Conservation (phyloP, 2,888 invertebrate species). For the Palloptera scutellata region DNA sequence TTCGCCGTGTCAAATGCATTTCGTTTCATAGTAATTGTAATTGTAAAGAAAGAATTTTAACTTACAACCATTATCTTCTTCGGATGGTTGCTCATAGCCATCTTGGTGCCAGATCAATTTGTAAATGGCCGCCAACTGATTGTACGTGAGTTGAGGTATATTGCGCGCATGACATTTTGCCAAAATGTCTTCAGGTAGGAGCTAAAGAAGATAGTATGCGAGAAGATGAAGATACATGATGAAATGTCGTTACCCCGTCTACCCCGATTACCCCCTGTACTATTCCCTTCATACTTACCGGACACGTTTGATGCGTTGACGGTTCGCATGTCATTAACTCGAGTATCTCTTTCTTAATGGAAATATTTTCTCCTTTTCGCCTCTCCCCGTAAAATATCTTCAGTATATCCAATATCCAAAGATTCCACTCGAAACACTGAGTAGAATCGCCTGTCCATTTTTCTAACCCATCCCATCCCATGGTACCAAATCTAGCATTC, state of each 20-base stretch:
- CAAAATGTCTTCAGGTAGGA: slow-evolving; percentile 72
- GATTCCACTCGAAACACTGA: too few species aligned
- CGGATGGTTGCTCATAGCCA: slow-evolving; percentile 95
- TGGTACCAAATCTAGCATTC: too few species aligned
- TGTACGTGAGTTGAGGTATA: slow-evolving; percentile 78
- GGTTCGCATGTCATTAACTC: slow-evolving; percentile 73
- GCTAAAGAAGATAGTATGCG: slow-evolving; percentile 64
- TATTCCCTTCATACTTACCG: slow-evolving; percentile 50
- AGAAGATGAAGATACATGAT: slow-evolving; percentile 30
- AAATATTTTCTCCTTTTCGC: too few species aligned
- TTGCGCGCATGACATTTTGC: slow-evolving; percentile 72
- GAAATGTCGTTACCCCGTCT: background rate
- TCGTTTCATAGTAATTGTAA: background rate
- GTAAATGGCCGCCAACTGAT: slow-evolving; percentile 94
- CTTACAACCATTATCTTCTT: slow-evolving; percentile 80
- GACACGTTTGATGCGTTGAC: slow-evolving; percentile 69
- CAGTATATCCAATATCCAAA: too few species aligned
- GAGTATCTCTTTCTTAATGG: slow-evolving; percentile 70
- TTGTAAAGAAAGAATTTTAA: too few species aligned
- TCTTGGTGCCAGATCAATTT: slow-evolving; percentile 96
- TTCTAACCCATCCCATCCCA: too few species aligned
- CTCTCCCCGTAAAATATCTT: too few species aligned
- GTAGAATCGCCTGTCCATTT: too few species aligned
- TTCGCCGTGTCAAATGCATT: too few species aligned
- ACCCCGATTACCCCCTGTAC: too few species aligned